Evolutionary conservation across 2,113 vertebrate genomes (phyloP).

Genomic region (Emydura subglobosa): DNA sequence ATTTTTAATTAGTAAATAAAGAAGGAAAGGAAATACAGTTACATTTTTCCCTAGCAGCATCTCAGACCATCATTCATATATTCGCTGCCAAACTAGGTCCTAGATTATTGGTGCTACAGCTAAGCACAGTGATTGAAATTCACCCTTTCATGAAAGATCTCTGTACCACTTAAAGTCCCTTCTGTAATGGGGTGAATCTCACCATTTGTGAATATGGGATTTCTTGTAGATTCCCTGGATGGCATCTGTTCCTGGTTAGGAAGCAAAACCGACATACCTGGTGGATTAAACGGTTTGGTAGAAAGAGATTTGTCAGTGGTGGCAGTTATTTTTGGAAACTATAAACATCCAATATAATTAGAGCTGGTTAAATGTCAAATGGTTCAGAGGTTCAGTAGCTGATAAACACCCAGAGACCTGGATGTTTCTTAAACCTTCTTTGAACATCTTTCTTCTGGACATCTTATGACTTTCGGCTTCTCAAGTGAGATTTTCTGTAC

Average conservation of each 20-base stretch:
- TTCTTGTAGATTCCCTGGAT: background rate
- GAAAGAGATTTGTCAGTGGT: background rate
- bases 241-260: background rate
- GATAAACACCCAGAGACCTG: background rate
- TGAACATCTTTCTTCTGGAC: background rate
- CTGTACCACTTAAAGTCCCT: background rate
- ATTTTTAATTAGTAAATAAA: constrained; percentile 69
- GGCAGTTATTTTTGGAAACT: background rate
- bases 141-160: background rate
- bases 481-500: background rate
- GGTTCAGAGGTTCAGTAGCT: background rate
- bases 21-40: constrained; percentile 35
- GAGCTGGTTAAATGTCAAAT: background rate
- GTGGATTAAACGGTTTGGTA: background rate
- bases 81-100: background rate
- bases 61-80: background rate
- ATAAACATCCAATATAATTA: background rate
- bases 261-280: background rate
- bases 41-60: constrained; percentile 18
- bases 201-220: background rate
- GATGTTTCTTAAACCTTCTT: background rate
- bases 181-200: background rate
- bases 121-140: background rate
- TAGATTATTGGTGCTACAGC: background rate
- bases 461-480: background rate